A percentile compares a stretch with the other conserved stretches of the same genome.
Evolutionary conservation across 1,140 invertebrate genomes (phyloP).

Genomic region (Hydropsyche tenuis): DNA sequence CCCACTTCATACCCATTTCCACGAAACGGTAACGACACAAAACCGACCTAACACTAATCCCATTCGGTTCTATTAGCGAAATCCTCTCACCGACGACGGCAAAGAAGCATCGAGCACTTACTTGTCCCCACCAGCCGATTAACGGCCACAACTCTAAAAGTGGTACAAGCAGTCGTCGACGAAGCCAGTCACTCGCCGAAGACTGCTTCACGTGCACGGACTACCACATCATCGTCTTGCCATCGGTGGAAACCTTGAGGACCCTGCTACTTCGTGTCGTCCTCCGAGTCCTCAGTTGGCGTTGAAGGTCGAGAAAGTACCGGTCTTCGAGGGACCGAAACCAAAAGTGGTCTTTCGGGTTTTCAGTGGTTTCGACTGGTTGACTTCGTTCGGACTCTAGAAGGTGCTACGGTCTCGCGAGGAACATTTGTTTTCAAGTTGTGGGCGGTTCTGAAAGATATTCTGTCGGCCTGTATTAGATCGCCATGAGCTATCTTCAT

Average conservation of each 20-base stretch:
- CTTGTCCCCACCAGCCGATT: background rate
- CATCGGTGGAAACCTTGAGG: too few relatives aligned
- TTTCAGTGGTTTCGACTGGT: constrained; percentile 19
- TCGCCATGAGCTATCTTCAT: background rate
- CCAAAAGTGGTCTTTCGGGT: constrained; percentile 39
- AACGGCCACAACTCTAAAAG: constrained; percentile 32
- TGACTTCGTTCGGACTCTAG: background rate
- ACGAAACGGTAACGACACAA: too few relatives aligned
- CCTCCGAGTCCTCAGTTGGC: background rate
- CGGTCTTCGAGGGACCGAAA: constrained; percentile 29
- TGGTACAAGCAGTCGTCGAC: constrained; percentile 15
- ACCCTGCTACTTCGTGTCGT: too few relatives aligned
- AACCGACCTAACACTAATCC: too few relatives aligned
- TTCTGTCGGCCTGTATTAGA: too few relatives aligned
- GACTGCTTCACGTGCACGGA: background rate
- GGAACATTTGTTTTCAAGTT: too few relatives aligned
- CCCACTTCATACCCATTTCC: too few relatives aligned
- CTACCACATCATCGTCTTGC: background rate
- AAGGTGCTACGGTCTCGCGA: too few relatives aligned
- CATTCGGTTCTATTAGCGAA: too few relatives aligned
- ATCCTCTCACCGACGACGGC: background rate
- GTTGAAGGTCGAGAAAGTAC: background rate
- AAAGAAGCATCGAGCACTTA: constrained; percentile 7
- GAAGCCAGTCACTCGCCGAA: constrained; percentile 23
- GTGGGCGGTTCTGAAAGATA: too few relatives aligned